phyloP scores from a whole-genome alignment of 2,888 invertebrate species.

The Phanerotoma sp. region DNA sequence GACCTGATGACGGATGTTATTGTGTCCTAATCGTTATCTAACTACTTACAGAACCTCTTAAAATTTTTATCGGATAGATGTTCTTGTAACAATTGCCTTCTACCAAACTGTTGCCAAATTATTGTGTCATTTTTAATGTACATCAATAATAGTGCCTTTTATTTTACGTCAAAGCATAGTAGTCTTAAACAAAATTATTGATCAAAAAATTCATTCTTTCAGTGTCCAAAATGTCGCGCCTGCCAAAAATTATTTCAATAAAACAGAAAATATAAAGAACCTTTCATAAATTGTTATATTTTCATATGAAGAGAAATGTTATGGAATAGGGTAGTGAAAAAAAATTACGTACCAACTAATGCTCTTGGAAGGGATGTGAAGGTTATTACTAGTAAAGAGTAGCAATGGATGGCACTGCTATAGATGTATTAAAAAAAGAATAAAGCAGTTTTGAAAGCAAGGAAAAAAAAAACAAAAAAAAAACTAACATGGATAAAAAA shows the following conservation, averaged over 20 bases:
- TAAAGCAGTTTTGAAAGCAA: neutral
- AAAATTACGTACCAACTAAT: constrained; percentile 5
- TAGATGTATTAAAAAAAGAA: neutral
- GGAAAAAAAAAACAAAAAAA: no score
- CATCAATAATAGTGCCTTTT: no score
- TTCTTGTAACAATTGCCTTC: no score
- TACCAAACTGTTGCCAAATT: no score
- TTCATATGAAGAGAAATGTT: neutral
- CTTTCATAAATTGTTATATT: neutral
- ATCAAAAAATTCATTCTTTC: no score
- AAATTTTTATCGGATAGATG: no score
- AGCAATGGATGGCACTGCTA: neutral
- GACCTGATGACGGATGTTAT: no score
- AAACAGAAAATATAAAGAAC: neutral
- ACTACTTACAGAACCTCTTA: no score
- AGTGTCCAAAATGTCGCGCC: neutral
- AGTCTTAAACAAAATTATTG: no score
- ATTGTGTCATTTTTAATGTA: no score
- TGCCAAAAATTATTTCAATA: neutral
- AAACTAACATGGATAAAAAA: neutral
- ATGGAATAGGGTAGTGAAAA: constrained; percentile 13
- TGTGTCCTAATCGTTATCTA: no score
- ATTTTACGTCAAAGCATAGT: no score
- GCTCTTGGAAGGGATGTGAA: neutral
- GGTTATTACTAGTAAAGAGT: constrained; percentile 9